phyloP scores from a whole-genome alignment of 2,113 vertebrate genomes.

The Epinephelus moara region DNA sequence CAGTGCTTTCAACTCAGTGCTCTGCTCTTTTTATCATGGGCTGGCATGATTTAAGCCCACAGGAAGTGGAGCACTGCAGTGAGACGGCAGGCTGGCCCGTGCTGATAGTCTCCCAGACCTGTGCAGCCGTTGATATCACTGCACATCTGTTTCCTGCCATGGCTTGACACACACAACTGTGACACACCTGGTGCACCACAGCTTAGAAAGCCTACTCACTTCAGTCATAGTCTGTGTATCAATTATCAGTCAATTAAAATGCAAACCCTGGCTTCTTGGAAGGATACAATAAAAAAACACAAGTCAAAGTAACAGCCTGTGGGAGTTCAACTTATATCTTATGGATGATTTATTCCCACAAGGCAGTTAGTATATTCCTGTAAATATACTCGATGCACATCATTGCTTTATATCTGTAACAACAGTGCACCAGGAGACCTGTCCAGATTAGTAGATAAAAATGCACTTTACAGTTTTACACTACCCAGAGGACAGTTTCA shows the following conservation, averaged over 20 bases:
- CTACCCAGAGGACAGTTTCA: constrained; percentile 45
- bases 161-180: constrained; percentile 55
- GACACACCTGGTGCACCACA: constrained; percentile 57
- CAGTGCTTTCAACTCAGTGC: constrained; percentile 14
- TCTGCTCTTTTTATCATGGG: constrained; percentile 75
- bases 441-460: constrained; percentile 38
- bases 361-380: background rate
- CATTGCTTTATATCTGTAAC: constrained; percentile 19
- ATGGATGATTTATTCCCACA: constrained; percentile 15
- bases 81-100: constrained; percentile 72
- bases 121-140: constrained; percentile 69
- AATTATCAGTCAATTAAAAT: constrained; percentile 5
- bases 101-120: constrained; percentile 77
- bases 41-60: constrained; percentile 75
- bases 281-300: background rate
- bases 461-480: constrained; percentile 41
- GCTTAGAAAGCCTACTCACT: background rate
- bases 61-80: constrained; percentile 75
- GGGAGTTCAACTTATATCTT: background rate
- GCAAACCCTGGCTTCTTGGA: background rate
- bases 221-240: background rate
- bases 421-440: constrained; percentile 32
- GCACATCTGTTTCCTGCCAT: constrained; percentile 85
- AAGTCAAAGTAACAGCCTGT: background rate
- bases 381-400: constrained; percentile 21